phyloP scores from a whole-genome alignment of 2,113 vertebrate species.

The Arvicanthis niloticus region DNA sequence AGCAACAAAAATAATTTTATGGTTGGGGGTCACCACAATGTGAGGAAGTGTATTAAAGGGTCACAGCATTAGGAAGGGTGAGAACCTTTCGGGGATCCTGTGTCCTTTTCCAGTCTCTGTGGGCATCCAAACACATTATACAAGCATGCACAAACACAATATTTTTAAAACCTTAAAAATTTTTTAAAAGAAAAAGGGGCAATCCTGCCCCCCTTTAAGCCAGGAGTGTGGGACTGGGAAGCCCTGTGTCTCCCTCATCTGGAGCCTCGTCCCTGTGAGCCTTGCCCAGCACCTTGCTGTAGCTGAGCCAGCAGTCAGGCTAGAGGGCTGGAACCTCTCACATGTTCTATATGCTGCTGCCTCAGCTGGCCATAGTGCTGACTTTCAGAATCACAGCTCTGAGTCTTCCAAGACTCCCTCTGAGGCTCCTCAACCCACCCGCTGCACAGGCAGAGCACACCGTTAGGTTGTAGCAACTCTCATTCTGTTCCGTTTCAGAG shows the following conservation, averaged over 20 bases:
- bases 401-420: background rate
- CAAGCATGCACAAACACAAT: background rate
- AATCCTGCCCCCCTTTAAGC: background rate
- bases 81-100: background rate
- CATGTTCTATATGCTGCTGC: background rate
- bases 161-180: background rate
- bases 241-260: background rate
- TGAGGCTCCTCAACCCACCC: background rate
- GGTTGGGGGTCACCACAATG: too few species aligned
- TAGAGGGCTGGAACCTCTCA: background rate
- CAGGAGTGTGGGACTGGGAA: too few species aligned
- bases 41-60: background rate
- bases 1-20: background rate
- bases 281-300: fast-evolving
- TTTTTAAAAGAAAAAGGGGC: background rate
- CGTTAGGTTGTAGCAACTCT: background rate
- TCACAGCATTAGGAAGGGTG: background rate
- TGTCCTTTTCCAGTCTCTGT: background rate
- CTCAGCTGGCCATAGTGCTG: background rate
- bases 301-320: background rate
- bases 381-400: background rate
- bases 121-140: background rate
- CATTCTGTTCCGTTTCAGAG: background rate
- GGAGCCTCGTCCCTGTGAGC: background rate
- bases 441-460: background rate